Evolutionary conservation across 2,113 vertebrate species (phyloP), one percentile per base, ranked within the genome.

Genomic region (Eurypyga helias): DNA sequence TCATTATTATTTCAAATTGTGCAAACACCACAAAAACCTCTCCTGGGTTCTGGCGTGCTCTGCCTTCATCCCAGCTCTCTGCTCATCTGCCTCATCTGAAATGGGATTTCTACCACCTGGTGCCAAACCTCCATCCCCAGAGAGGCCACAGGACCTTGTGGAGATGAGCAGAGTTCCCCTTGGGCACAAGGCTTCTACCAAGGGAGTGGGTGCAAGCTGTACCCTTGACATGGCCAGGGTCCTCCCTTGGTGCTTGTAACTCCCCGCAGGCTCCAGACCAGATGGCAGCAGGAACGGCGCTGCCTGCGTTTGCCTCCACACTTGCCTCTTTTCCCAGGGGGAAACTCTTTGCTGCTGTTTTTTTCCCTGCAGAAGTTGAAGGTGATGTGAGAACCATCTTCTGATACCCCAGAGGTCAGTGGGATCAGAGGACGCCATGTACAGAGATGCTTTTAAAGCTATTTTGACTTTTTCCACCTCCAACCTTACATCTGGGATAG

Each of bases 1-100:
- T 96, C 24, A 17, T 95, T 92, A 89, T 97, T 95, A 95, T 96
- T 95, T 94, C 80, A 91, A 93, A 89, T 89, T 83, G 96, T 89
- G 81, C 86, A 96, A 95, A 97, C 81, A 86, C 64, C 6, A 4
- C 80, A 76, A 92, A 93, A 94, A 71, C 45, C 86, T 93, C 92
- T 95, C 95, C 69, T 0, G 17, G 96, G 92, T 89, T 93, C 95
- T 86, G 90, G 67, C 2, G 2, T 5, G 1, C 81, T 91, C 87
- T 91, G 94, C 77, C 81, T 88, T 90, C 77, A 57, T 62, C 88
- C 89, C 80, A 38, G 88, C 84, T 71, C 76, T 57, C 21, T 0
- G 73, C 84, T 96, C 91, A 69, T 91, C 81, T 91, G 93, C 58
- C 78, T 67, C 78, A 79, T 61, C 81, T 17, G 23, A 71, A 89